Percentiles rank a stretch among this genome's conserved stretches.
Evolutionary conservation across 2,888 invertebrate genomes (phyloP).

Genomic region (Myopa tessellatipennis): DNA sequence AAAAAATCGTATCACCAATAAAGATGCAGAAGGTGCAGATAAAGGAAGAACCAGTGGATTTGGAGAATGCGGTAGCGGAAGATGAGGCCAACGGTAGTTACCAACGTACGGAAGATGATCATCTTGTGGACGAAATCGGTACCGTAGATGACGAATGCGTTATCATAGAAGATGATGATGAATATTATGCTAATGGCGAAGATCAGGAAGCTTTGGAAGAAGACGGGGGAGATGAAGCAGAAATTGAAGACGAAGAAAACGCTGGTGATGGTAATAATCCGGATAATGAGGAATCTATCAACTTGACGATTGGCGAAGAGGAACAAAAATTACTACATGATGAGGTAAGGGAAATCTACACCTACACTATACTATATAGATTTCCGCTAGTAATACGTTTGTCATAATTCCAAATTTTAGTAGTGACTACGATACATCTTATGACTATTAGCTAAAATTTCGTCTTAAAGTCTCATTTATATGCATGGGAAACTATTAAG

Average conservation of each 20-base stretch:
- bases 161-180: conserved; percentile 57
- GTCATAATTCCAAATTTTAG: too few relatives aligned
- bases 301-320: conserved; percentile 84
- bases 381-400: too few relatives aligned
- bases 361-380: too few relatives aligned
- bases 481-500: too few relatives aligned
- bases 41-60: conserved; percentile 55
- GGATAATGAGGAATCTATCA: conserved; percentile 83
- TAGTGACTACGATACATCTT: too few relatives aligned
- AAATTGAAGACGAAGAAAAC: conserved; percentile 55
- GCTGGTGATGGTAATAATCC: conserved; percentile 59
- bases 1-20: conserved; percentile 10
- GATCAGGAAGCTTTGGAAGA: conserved; percentile 62
- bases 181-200: conserved; percentile 45
- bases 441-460: too few relatives aligned
- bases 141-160: conserved; percentile 59
- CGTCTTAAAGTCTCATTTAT: too few relatives aligned
- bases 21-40: conserved; percentile 41
- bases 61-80: conserved; percentile 44
- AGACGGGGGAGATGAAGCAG: conserved; percentile 62
- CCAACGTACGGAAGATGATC: conserved; percentile 36
- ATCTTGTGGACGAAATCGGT: conserved; percentile 55
- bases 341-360: conserved; percentile 71
- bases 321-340: conserved; percentile 81
- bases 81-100: conserved; percentile 53